These are phyloP conservation scores for Melierax canorus DNA, from an alignment of 2,113 vertebrate species.

Conservation along the genomic window DNA sequence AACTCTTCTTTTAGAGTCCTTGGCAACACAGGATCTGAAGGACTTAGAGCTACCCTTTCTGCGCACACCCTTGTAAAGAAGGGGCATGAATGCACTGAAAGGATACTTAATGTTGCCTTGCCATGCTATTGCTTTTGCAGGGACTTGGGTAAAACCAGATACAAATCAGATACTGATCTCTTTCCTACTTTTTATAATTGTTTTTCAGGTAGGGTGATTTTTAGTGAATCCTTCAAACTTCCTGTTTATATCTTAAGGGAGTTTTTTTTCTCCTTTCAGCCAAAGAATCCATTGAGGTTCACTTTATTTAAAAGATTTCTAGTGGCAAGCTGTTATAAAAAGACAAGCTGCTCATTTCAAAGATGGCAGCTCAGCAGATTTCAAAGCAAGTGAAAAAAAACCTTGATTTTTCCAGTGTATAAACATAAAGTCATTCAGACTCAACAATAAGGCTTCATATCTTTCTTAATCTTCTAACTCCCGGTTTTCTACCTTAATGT, in stretches of 20 bases:
- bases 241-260: background rate
- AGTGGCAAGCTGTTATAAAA: slow-evolving; percentile 55
- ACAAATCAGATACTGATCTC: background rate
- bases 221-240: slow-evolving; percentile 10
- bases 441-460: background rate
- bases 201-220: slow-evolving; percentile 26
- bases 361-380: background rate
- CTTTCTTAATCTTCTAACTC: background rate
- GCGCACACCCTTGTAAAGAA: background rate
- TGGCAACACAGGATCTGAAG: background rate
- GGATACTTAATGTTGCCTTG: background rate
- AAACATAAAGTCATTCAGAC: background rate
- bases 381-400: background rate
- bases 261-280: background rate
- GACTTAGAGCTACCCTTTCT: background rate
- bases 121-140: background rate
- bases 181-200: background rate
- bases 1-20: background rate
- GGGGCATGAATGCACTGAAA: background rate
- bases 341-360: background rate
- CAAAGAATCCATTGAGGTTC: background rate
- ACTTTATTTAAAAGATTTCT: slow-evolving; percentile 2
- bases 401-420: background rate
- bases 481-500: slow-evolving; percentile 7
- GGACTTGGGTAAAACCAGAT: background rate